Percentiles rank a stretch among this genome's conserved stretches.
These are phyloP conservation scores for Brachyptera risi DNA, from an alignment of 2,888 invertebrate species.

Conservation along the genomic window DNA sequence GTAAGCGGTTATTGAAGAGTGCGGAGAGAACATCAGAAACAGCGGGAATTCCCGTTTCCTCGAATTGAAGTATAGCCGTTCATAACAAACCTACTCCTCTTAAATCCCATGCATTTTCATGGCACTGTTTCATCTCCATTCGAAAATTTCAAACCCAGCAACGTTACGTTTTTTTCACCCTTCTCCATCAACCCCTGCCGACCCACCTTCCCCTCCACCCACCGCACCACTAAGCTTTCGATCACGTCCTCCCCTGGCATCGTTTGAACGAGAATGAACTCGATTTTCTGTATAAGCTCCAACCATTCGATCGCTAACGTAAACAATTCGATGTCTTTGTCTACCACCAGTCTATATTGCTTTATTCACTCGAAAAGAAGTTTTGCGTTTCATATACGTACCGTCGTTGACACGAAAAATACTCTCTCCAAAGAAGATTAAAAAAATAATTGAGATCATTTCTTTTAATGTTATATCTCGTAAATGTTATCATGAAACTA, in stretches of 20 bases:
- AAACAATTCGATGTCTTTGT: conserved; percentile 1
- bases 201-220: not conserved
- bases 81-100: conserved; percentile 4
- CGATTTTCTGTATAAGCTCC: conserved; percentile 6
- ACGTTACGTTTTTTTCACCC: not conserved
- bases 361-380: too few relatives aligned
- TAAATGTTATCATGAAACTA: too few relatives aligned
- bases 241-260: conserved; percentile 1
- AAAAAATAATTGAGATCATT: too few relatives aligned
- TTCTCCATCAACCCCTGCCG: not conserved
- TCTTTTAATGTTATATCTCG: too few relatives aligned
- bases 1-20: too few relatives aligned
- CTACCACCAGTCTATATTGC: not conserved
- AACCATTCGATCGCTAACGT: conserved; percentile 12
- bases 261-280: conserved; percentile 7
- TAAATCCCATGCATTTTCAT: conserved; percentile 17
- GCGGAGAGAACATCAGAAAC: too few relatives aligned
- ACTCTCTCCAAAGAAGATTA: too few relatives aligned
- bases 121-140: conserved; percentile 15
- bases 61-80: too few relatives aligned
- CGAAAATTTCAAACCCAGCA: not conserved
- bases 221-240: not conserved
- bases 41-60: too few relatives aligned
- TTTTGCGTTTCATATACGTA: too few relatives aligned
- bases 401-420: too few relatives aligned